A percentile compares a stretch with the other conserved stretches of the same genome.
phyloP scores from a whole-genome alignment of 2,888 invertebrate genomes.

The Agrypnus murinus region DNA sequence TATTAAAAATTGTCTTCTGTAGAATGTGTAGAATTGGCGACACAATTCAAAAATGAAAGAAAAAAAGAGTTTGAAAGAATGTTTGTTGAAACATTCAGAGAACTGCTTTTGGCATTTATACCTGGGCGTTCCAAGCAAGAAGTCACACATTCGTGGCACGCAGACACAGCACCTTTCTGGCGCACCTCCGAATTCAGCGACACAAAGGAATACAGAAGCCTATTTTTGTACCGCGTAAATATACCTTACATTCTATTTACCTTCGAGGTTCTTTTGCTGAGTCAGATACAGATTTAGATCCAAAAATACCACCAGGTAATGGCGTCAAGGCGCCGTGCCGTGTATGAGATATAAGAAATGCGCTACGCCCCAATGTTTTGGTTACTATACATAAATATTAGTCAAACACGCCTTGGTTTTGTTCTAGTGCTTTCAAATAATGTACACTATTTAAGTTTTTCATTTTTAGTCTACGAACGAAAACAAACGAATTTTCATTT shows the following conservation, averaged over 20 bases:
- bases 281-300: conserved; percentile 53
- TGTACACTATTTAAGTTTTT: conserved; percentile 14
- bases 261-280: conserved; percentile 55
- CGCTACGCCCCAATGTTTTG: conserved; percentile 17
- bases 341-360: conserved; percentile 27
- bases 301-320: conserved; percentile 53
- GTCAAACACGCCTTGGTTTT: conserved; percentile 7
- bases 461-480: not conserved
- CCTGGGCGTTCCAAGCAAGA: conserved; percentile 41
- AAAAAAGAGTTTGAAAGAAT: not conserved
- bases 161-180: conserved; percentile 53
- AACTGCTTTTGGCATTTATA: conserved; percentile 17
- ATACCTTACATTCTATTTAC: conserved; percentile 57
- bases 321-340: conserved; percentile 48
- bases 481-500: conserved; percentile 16
- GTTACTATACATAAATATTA: conserved; percentile 12
- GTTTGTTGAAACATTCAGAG: not conserved
- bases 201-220: conserved; percentile 51
- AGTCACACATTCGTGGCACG: conserved; percentile 50
- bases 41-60: not conserved
- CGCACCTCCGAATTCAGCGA: conserved; percentile 48
- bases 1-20: not conserved
- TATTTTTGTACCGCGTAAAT: conserved; percentile 58
- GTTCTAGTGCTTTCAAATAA: conserved; percentile 14
- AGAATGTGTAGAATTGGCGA: too few relatives aligned